Evolutionary conservation across 2,888 invertebrate species (phyloP), one percentile per base, ranked within the genome.

Genomic region (Branchellion lobata): DNA sequence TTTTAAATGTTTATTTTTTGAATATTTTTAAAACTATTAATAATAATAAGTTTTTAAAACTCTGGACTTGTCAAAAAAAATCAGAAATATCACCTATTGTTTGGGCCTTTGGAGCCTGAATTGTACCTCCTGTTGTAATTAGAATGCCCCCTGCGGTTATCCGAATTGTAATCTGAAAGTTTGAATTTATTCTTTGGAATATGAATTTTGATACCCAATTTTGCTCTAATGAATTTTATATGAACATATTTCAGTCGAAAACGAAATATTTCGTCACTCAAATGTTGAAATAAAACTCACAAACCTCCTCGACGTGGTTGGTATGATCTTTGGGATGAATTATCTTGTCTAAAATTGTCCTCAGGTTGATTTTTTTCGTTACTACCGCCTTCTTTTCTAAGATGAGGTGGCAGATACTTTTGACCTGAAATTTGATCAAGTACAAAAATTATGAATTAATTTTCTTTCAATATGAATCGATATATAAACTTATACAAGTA

Each of bases 351-450:
- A 14, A 14, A 24, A n/a, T 57, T 57, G 24, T 57, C 24, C 21
- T 57, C 61, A n/a, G 18, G 18, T 14, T 18, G 8, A 47, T n/a
- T 57, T 57, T n/a, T 57, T 47, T n/a, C 40, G 47, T 65, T 57
- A 36, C 21, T 51, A 18, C 27, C 1, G 33, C 71, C 47, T 33
- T 18, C 40, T 27, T 80, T 81, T 80, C 81, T 81, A 24, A 81
- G 78, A 78, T 81, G 81, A 34, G 81, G 81, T 68, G 81, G 81
- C 24, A 81, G 73, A 74, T 81, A 81, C 47, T 80, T 80, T 34
- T 71, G 76, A 34, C 80, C 81, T 81, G 75, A 34, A 40, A 31
- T n/a, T n/a, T n/a, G n/a, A n/a, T n/a, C n/a, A n/a, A n/a, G n/a
- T n/a, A n/a, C n/a, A n/a, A n/a, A n/a, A n/a, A n/a, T n/a, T n/a